A percentile compares a stretch with the other conserved stretches of the same genome.
These are phyloP conservation scores for Urosaurus nigricauda DNA, from an alignment of 2,797 vertebrate genomes.

Conservation along the genomic window DNA sequence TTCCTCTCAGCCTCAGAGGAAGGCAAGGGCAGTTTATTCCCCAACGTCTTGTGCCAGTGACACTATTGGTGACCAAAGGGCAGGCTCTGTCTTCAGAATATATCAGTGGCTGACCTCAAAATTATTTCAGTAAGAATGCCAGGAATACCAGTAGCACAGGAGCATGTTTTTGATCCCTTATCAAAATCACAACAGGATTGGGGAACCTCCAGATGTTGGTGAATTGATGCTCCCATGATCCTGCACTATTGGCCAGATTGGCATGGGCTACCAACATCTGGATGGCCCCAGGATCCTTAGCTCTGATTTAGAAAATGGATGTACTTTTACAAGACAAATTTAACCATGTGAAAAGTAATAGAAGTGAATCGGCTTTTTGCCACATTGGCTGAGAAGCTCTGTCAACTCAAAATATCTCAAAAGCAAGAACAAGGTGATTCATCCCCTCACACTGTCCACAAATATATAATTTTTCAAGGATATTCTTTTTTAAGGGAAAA, in stretches of 20 bases:
- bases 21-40: neutral
- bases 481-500: slow-evolving; percentile 60
- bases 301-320: neutral
- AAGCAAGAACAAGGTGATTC: slow-evolving; percentile 62
- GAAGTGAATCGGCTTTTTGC: neutral
- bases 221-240: neutral
- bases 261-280: neutral
- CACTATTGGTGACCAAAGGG: neutral
- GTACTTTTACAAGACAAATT: neutral
- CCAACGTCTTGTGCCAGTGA: too few species aligned
- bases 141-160: neutral
- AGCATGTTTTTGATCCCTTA: neutral
- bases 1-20: neutral
- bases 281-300: neutral
- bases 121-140: neutral
- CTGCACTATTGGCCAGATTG: neutral
- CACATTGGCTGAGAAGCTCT: neutral
- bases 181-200: neutral
- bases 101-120: neutral
- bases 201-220: neutral
- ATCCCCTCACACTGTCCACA: slow-evolving; percentile 63
- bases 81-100: neutral
- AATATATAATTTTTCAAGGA: slow-evolving; percentile 64
- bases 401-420: slow-evolving; percentile 6
- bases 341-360: neutral